These are phyloP conservation scores for Tetragnatha versicolor DNA, from an alignment of 1,140 invertebrate species.

Conservation along the genomic window DNA sequence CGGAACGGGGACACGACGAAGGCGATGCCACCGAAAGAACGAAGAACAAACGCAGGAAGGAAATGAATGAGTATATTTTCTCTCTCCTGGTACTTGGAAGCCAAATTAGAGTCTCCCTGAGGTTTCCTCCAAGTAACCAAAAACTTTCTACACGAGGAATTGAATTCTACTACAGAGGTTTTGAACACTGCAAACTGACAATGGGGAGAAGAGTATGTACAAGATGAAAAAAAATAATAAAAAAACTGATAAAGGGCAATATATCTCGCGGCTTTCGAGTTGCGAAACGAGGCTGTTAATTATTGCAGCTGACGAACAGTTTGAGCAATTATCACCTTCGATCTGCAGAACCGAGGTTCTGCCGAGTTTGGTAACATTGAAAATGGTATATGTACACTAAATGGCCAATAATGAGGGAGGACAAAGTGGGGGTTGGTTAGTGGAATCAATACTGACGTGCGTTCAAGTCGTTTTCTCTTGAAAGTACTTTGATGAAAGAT, in stretches of 20 bases:
- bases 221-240: neutral
- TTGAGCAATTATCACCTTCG: too few relatives aligned
- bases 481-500: too few relatives aligned
- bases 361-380: too few relatives aligned
- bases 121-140: constrained; percentile 30
- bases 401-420: too few relatives aligned
- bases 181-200: constrained; percentile 2
- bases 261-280: neutral
- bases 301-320: neutral
- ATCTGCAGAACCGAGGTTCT: too few relatives aligned
- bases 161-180: neutral
- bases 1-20: neutral
- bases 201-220: neutral
- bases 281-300: neutral
- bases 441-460: too few relatives aligned
- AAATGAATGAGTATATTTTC: neutral
- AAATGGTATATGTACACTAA: too few relatives aligned
- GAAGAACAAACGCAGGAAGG: neutral
- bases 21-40: neutral
- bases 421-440: too few relatives aligned
- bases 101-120: constrained; percentile 52
- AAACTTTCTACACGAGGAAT: neutral
- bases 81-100: neutral
- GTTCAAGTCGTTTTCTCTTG: too few relatives aligned
- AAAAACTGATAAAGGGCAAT: neutral